Percentiles rank a stretch among this genome's conserved stretches.
Evolutionary conservation across 2,797 vertebrate genomes (phyloP).

Genomic region (Labroides dimidiatus): DNA sequence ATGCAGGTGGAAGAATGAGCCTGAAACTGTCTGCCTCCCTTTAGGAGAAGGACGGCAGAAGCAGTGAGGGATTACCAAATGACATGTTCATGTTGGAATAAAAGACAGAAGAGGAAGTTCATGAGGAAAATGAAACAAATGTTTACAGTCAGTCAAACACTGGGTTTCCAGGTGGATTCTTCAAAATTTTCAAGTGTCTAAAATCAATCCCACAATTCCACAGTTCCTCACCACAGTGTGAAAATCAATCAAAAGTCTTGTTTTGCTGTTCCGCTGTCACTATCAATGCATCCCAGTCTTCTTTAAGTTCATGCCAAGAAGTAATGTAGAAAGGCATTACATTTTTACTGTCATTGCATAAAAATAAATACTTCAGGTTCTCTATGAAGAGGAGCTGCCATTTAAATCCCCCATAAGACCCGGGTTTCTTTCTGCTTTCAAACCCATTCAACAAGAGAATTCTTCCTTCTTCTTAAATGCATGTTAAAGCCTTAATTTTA

Average conservation of each 20-base stretch:
- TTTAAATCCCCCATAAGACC: neutral
- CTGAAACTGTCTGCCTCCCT: neutral
- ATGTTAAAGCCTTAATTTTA: constrained; percentile 20
- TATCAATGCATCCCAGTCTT: too few relatives aligned
- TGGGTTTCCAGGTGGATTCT: neutral
- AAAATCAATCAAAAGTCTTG: too few relatives aligned
- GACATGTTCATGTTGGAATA: neutral
- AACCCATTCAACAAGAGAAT: constrained; percentile 4
- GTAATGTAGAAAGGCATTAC: too few relatives aligned
- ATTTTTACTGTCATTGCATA: too few relatives aligned
- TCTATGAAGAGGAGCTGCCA: neutral
- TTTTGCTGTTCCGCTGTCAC: too few relatives aligned
- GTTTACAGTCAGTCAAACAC: neutral
- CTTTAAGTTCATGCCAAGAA: too few relatives aligned
- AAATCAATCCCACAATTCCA: neutral
- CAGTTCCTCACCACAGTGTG: too few relatives aligned
- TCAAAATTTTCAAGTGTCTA: neutral
- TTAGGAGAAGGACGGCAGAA: neutral
- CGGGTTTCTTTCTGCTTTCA: neutral
- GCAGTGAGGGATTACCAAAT: too few relatives aligned
- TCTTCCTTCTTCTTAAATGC: neutral
- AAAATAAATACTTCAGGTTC: neutral
- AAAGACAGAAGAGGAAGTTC: neutral
- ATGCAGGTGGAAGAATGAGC: neutral
- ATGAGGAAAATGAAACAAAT: neutral